Evolutionary conservation across 2,113 vertebrate species (phyloP), one percentile per base, ranked within the genome.

Genomic region (Salvelinus alpinus): DNA sequence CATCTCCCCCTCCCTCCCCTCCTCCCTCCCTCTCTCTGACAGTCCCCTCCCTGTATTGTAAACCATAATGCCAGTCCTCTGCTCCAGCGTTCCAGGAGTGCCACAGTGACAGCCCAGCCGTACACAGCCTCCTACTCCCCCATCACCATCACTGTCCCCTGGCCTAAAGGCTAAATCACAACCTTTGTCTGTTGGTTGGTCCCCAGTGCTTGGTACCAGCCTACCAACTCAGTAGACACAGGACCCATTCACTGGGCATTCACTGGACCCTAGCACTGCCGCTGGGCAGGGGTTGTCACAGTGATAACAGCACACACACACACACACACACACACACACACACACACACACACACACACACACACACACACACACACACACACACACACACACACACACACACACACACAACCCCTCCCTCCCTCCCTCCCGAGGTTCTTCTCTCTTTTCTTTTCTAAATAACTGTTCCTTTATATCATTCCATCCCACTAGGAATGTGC

Each of bases 11-110:
- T 54, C 59, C 44, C 71, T 79, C 87, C 74, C 86, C 82, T 78
- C 77, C 84, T 75, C 82, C 85, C 70, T 82, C 84, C 88, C 78
- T 8, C 83, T 72, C 83, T 64, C 84, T 80, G 84, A 80, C 86
- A 92, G 80, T 88, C 83, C 80, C 83, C 24, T 87, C 91, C 88
- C 89, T 92, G 91, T 92, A 75, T 88, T 89, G 81, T 68, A n/a
- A 11, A 75, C 82, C 80, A 87, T 88, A 89, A 91, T 90, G 87
- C 77, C 87, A 87, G 82, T 88, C 90, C 92, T 91, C 93, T 89
- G 85, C 91, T 89, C 82, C 77, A 78, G 86, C 89, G 90, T 91
- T 75, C 89, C 88, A 11, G 82, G 82, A 91, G 92, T 81, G 91
- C 90, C 85, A 94, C 91, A 94, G 93, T 90, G 90, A 7, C 13